Percentiles rank a stretch among this genome's conserved stretches.
Evolutionary conservation across 30 jellyfish, hydroid and myxozoan genomes (phyloP).

Genomic region (Aurelia aurita complex sp. Pacific): DNA sequence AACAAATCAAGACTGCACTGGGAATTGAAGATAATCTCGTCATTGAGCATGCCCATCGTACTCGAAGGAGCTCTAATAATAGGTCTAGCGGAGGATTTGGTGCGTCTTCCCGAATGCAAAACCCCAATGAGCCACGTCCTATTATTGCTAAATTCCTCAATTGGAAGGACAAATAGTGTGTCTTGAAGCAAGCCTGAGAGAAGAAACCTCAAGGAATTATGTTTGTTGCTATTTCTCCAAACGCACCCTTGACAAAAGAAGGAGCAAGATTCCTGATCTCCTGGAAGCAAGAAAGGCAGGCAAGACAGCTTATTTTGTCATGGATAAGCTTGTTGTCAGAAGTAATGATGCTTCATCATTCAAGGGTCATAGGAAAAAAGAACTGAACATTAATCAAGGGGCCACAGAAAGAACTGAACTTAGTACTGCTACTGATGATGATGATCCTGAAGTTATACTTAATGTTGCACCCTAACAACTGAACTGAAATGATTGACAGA

Average conservation of each 20-base stretch:
- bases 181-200: slow-evolving; percentile 23
- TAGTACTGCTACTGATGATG: not conserved
- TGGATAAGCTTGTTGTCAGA: slow-evolving; percentile 9
- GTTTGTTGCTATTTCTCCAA: slow-evolving; percentile 19
- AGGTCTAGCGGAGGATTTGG: not conserved
- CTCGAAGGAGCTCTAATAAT: not conserved
- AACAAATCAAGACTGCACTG: too few species aligned
- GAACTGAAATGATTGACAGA: not conserved
- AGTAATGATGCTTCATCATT: not conserved
- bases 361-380: too few species aligned
- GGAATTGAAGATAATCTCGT: not conserved
- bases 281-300: slow-evolving; percentile 33
- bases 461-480: too few species aligned
- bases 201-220: slow-evolving; percentile 18
- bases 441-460: not conserved
- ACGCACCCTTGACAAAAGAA: slow-evolving; percentile 18
- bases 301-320: slow-evolving; percentile 9
- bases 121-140: not conserved
- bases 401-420: not conserved
- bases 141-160: too few species aligned
- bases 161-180: slow-evolving; percentile 12
- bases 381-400: too few species aligned
- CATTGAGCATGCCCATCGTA: slow-evolving; percentile 11
- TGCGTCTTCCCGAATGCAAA: slow-evolving; percentile 10
- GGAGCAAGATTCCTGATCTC: slow-evolving; percentile 22